These are phyloP conservation scores for Actias luna DNA, from an alignment of 2,888 invertebrate species.

Conservation along the genomic window DNA sequence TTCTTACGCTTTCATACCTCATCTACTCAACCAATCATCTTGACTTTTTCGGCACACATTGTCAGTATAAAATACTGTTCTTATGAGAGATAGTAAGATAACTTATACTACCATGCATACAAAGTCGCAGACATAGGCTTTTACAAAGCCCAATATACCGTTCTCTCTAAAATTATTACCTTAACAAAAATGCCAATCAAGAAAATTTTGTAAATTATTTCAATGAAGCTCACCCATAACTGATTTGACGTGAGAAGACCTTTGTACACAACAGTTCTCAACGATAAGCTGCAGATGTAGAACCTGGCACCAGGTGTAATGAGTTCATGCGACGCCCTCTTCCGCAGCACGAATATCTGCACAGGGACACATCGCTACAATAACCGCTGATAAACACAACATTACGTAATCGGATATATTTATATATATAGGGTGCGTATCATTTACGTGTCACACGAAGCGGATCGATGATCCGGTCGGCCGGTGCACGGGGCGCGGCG, in stretches of 20 bases:
- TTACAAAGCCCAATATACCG: neutral
- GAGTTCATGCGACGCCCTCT: constrained; percentile 94
- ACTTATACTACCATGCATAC: no score
- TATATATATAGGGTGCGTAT: constrained; percentile 33
- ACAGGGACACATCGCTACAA: constrained; percentile 38
- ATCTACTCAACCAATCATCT: no score
- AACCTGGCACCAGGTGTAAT: constrained; percentile 93
- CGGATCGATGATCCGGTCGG: constrained; percentile 52
- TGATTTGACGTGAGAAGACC: constrained; percentile 98
- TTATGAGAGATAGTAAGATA: no score
- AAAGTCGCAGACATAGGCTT: no score
- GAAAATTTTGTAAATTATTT: neutral
- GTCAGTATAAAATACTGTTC: no score
- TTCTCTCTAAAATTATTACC: neutral
- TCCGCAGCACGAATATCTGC: constrained; percentile 95
- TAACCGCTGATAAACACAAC: constrained; percentile 27
- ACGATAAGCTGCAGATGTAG: constrained; percentile 97
- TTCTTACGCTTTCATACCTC: no score
- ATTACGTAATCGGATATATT: constrained; percentile 18
- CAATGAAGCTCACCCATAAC: constrained; percentile 83
- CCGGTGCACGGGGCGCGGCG: constrained; percentile 46
- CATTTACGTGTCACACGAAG: constrained; percentile 68
- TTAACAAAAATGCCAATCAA: neutral
- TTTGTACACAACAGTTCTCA: constrained; percentile 97
- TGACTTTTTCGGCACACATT: no score